phyloP scores from a whole-genome alignment of 2,888 invertebrate genomes.

The Luffia ferchaultella region DNA sequence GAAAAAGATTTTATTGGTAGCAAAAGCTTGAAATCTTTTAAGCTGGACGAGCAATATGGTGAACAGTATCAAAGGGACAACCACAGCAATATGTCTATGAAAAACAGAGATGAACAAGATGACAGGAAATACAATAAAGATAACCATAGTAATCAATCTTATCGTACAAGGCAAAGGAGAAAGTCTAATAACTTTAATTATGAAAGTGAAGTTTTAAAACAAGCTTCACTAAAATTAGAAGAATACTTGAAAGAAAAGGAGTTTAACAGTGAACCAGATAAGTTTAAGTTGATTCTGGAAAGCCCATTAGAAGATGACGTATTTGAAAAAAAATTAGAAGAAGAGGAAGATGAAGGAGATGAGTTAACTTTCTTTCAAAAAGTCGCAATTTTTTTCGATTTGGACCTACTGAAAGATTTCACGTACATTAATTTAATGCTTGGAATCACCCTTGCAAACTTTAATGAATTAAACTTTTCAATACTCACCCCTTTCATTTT shows the following conservation, averaged over 20 bases:
- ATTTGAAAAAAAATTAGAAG: slow-evolving; percentile 15
- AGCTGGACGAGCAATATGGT: slow-evolving; percentile 46
- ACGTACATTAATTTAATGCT: slow-evolving; percentile 75
- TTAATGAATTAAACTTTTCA: slow-evolving; percentile 77
- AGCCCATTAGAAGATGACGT: slow-evolving; percentile 18
- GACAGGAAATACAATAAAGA: slow-evolving; percentile 52
- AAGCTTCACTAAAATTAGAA: slow-evolving; percentile 60
- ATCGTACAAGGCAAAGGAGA: slow-evolving; percentile 34
- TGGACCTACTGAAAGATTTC: slow-evolving; percentile 73
- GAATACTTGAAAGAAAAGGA: slow-evolving; percentile 53
- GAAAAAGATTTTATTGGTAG: slow-evolving; percentile 41
- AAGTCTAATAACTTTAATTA: slow-evolving; percentile 67
- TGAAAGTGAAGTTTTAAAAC: slow-evolving; percentile 67
- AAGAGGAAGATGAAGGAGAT: slow-evolving; percentile 28
- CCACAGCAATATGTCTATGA: slow-evolving; percentile 45
- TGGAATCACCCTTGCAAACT: slow-evolving; percentile 75
- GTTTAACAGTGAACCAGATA: slow-evolving; percentile 26
- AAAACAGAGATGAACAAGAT: slow-evolving; percentile 43
- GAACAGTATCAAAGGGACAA: slow-evolving; percentile 49
- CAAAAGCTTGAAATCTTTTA: slow-evolving; percentile 47
- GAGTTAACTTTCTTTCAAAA: slow-evolving; percentile 58
- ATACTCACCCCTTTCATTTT: slow-evolving; percentile 77
- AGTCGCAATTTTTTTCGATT: slow-evolving; percentile 72
- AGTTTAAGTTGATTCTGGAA: slow-evolving; percentile 37
- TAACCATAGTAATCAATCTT: slow-evolving; percentile 52